Conservation (phyloP, 2,113 vertebrate genomes). For the Micronycteris hirsuta region DNA sequence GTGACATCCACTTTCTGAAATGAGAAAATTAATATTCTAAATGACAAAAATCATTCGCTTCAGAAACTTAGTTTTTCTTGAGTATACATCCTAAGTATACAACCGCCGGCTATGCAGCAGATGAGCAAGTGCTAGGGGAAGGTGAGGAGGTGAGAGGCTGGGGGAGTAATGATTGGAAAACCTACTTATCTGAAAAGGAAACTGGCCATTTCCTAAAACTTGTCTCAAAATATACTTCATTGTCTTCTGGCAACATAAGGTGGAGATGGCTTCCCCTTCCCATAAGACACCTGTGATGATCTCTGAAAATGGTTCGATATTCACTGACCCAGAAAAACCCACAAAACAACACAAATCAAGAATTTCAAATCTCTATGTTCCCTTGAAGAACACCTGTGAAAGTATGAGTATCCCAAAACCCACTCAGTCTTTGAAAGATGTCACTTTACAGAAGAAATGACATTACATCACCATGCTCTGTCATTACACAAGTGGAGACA, state of each 20-base stretch:
- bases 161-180: background rate
- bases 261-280: background rate
- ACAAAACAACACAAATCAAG: background rate
- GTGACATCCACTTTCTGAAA: conserved; percentile 95
- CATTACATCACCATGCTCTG: background rate
- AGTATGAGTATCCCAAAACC: background rate
- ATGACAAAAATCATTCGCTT: background rate
- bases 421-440: background rate
- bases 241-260: background rate
- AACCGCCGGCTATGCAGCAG: background rate
- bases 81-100: background rate
- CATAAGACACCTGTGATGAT: background rate
- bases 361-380: background rate
- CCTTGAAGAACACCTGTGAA: background rate
- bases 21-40: conserved; percentile 48
- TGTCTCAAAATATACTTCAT: background rate
- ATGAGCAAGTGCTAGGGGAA: background rate
- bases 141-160: accelerated
- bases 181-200: background rate
- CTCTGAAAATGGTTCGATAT: background rate
- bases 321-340: background rate
- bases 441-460: background rate
- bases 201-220: background rate
- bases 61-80: background rate
- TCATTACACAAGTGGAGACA: background rate